These are phyloP conservation scores for Catocala sponsa DNA, from an alignment of 2,888 invertebrate genomes.

Conservation along the genomic window DNA sequence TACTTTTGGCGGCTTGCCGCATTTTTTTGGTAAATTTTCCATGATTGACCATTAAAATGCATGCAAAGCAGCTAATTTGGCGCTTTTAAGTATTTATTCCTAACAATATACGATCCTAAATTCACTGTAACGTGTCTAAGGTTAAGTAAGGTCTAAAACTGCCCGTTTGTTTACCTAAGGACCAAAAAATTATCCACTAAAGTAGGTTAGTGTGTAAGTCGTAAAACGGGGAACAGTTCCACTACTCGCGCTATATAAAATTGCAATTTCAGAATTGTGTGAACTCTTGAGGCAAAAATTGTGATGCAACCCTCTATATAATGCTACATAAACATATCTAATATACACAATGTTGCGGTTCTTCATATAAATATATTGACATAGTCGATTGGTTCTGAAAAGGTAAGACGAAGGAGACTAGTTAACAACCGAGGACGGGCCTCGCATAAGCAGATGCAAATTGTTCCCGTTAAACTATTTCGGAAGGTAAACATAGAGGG, in stretches of 20 bases:
- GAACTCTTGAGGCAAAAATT: slow-evolving; percentile 8
- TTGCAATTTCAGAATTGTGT: slow-evolving; percentile 7
- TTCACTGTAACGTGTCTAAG: no score
- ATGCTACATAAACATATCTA: neutral
- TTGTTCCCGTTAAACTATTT: slow-evolving; percentile 88
- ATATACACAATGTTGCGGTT: neutral
- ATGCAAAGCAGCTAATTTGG: neutral
- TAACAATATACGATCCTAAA: no score
- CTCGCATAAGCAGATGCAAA: slow-evolving; percentile 87
- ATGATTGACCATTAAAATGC: slow-evolving; percentile 18
- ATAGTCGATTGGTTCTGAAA: slow-evolving; percentile 49
- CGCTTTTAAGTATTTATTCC: neutral
- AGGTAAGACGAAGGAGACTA: slow-evolving; percentile 70
- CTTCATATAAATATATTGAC: slow-evolving; percentile 25
- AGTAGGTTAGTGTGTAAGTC: slow-evolving; percentile 19
- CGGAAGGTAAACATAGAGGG: slow-evolving; percentile 87
- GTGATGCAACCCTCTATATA: slow-evolving; percentile 1
- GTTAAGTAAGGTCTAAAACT: neutral
- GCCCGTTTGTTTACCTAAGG: slow-evolving; percentile 5
- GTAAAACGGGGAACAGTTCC: slow-evolving; percentile 12
- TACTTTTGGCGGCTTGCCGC: slow-evolving; percentile 53
- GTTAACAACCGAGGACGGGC: slow-evolving; percentile 85
- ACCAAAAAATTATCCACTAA: slow-evolving; percentile 6
- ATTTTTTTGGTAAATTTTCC: slow-evolving; percentile 35
- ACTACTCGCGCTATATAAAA: slow-evolving; percentile 10